A percentile compares a stretch with the other conserved stretches of the same genome.
phyloP scores from a whole-genome alignment of 2,797 vertebrate species.

The Allobates femoralis region DNA sequence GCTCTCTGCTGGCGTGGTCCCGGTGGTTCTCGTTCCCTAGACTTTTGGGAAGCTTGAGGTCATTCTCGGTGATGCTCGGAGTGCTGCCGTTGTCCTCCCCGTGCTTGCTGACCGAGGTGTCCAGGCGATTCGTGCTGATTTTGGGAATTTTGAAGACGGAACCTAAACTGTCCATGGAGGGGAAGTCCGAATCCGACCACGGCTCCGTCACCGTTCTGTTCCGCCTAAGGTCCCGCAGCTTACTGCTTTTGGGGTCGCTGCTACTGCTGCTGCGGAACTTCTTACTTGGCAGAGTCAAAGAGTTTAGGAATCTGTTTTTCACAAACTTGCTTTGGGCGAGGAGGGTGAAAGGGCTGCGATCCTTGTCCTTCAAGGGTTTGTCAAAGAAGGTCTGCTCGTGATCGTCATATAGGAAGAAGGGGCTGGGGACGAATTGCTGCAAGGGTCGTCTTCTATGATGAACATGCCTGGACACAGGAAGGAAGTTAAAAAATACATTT shows the following conservation, averaged over 20 bases:
- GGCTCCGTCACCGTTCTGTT: conserved; percentile 94
- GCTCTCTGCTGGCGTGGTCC: conserved; percentile 91
- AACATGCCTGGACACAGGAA: conserved; percentile 86
- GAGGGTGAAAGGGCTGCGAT: conserved; percentile 91
- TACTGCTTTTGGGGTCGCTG: conserved; percentile 86
- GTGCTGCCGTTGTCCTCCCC: conserved; percentile 80
- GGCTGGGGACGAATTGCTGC: conserved; percentile 80
- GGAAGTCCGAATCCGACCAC: conserved; percentile 81
- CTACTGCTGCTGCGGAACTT: conserved; percentile 90
- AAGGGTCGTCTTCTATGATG: conserved; percentile 92
- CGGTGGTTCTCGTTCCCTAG: conserved; percentile 77
- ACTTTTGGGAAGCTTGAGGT: conserved; percentile 82
- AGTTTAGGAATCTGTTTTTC: conserved; percentile 91
- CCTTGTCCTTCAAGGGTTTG: conserved; percentile 89
- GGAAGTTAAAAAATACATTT: not conserved
- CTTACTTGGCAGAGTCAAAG: conserved; percentile 92
- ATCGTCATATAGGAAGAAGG: conserved; percentile 85
- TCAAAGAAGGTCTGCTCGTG: conserved; percentile 82
- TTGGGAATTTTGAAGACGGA: conserved; percentile 85
- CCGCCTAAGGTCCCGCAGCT: conserved; percentile 79
- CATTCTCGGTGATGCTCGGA: conserved; percentile 83
- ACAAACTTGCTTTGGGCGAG: conserved; percentile 91
- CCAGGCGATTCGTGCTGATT: conserved; percentile 89
- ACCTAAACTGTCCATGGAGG: conserved; percentile 82
- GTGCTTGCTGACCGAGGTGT: conserved; percentile 88